Evolutionary conservation across 1,140 invertebrate genomes (phyloP).

Genomic region (Panagrolaimus sp.): DNA sequence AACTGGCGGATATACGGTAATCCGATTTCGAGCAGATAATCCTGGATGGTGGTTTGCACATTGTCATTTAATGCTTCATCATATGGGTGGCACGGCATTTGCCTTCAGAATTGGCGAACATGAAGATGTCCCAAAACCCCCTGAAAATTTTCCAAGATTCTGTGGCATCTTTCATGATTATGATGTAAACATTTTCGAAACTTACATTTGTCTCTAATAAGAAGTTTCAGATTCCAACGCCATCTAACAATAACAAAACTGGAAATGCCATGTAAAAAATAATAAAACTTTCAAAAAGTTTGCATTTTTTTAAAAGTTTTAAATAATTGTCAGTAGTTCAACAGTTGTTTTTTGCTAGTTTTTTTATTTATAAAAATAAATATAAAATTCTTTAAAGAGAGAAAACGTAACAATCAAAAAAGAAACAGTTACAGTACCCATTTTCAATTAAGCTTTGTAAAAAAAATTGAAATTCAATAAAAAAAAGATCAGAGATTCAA

Average conservation of each 20-base stretch:
- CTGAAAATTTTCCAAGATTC: slow-evolving; percentile 39
- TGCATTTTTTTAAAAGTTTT: no score
- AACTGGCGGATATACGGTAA: slow-evolving; percentile 46
- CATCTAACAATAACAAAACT: neutral
- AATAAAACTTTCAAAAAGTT: no score
- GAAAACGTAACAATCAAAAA: no score
- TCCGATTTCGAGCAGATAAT: slow-evolving; percentile 34
- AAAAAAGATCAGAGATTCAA: no score
- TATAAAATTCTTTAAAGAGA: no score
- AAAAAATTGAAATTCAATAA: no score
- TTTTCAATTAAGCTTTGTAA: no score
- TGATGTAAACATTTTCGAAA: slow-evolving; percentile 27
- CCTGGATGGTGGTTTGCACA: slow-evolving; percentile 39
- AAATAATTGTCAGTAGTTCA: no score
- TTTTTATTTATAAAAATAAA: no score
- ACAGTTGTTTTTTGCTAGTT: no score
- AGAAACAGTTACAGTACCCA: no score
- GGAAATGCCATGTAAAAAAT: no score
- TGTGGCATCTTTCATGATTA: slow-evolving; percentile 34
- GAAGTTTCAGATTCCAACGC: neutral
- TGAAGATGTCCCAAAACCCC: slow-evolving; percentile 42
- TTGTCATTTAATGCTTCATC: slow-evolving; percentile 34
- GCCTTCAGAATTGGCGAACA: slow-evolving; percentile 44
- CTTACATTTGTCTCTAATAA: neutral
- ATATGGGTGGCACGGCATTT: slow-evolving; percentile 55